These are phyloP conservation scores for Gymnorhina tibicen DNA, from an alignment of 2,113 vertebrate species.

Conservation along the genomic window DNA sequence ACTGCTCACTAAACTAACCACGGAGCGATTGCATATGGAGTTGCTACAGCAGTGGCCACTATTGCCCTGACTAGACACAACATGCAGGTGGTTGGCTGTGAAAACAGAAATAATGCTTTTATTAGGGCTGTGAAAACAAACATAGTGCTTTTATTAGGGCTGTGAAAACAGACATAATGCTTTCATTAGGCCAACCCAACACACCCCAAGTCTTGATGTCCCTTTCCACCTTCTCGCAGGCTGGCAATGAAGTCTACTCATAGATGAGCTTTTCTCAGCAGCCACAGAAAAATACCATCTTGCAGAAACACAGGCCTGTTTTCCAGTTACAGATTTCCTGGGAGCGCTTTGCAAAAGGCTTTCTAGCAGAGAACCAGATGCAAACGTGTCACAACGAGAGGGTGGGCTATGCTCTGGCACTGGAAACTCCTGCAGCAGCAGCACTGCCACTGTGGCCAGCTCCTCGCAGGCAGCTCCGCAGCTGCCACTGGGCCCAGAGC, in stretches of 20 bases:
- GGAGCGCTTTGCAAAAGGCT: background rate
- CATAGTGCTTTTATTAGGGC: too few species aligned
- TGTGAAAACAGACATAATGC: too few species aligned
- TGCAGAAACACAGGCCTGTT: background rate
- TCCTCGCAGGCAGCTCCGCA: fast-evolving
- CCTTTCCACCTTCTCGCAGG: background rate
- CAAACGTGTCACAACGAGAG: background rate
- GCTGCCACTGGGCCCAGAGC: fast-evolving
- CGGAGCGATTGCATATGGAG: fast-evolving
- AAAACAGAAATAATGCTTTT: background rate
- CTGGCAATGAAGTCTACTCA: background rate
- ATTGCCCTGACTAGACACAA: background rate
- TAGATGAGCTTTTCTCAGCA: background rate
- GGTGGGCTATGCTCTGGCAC: background rate
- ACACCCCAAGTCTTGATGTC: background rate
- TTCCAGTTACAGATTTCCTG: background rate
- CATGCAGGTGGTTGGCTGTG: fast-evolving
- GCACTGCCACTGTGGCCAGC: background rate
- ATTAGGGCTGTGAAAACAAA: background rate
- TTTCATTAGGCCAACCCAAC: background rate
- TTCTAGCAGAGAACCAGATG: background rate
- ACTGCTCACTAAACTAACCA: background rate
- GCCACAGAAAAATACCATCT: background rate
- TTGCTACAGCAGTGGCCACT: background rate
- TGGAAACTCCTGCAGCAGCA: background rate